These are phyloP conservation scores for Tortrix viridana DNA, from an alignment of 2,888 invertebrate genomes.

Conservation along the genomic window DNA sequence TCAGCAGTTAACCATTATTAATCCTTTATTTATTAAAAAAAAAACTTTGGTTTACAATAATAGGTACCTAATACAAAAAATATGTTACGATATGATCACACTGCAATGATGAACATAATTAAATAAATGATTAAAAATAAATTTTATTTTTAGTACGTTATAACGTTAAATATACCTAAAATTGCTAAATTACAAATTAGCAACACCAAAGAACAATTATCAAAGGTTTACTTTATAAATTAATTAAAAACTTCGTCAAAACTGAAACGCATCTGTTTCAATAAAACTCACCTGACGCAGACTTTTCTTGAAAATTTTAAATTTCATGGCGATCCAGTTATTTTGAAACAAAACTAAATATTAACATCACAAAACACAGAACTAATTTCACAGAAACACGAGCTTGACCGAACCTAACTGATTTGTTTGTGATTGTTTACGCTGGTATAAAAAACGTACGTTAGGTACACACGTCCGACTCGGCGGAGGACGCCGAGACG, in stretches of 20 bases:
- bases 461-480: conserved; percentile 1
- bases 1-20: too few relatives aligned
- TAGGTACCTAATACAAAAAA: too few relatives aligned
- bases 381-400: conserved; percentile 51
- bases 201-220: background rate
- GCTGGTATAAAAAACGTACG: background rate
- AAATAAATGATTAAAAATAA: too few relatives aligned
- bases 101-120: too few relatives aligned
- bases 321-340: conserved; percentile 62
- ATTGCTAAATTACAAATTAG: background rate
- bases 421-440: conserved; percentile 15
- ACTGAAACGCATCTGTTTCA: conserved; percentile 47
- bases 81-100: too few relatives aligned
- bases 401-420: conserved; percentile 13
- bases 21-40: too few relatives aligned
- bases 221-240: conserved; percentile 13
- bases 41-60: too few relatives aligned
- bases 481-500: conserved; percentile 9
- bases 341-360: conserved; percentile 10
- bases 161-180: background rate
- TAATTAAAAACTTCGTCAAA: conserved; percentile 29
- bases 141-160: background rate
- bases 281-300: conserved; percentile 66
- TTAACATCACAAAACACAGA: conserved; percentile 43
- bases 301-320: conserved; percentile 75